Evolutionary conservation across 2,113 vertebrate genomes (phyloP).

Genomic region (Ciconia boyciana): DNA sequence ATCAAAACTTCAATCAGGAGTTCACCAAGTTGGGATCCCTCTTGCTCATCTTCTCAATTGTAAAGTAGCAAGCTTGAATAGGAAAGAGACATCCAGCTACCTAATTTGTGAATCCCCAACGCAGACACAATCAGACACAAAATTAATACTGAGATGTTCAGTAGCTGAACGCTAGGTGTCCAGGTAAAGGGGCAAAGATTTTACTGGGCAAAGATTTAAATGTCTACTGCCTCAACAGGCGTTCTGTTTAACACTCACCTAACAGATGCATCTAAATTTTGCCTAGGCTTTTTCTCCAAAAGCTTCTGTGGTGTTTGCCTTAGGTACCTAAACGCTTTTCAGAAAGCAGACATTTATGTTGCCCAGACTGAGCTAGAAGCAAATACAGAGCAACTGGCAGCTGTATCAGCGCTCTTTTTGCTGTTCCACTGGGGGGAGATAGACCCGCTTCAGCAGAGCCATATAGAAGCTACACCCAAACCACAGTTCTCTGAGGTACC

Average conservation of each 20-base stretch:
- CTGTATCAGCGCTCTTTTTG: background rate
- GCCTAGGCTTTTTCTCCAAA: background rate
- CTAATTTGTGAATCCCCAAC: background rate
- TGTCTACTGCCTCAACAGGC: background rate
- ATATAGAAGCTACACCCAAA: background rate
- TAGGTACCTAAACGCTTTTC: background rate
- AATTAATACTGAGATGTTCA: background rate
- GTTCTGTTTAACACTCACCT: background rate
- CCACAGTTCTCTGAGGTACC: background rate
- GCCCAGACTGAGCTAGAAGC: background rate
- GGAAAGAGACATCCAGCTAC: background rate
- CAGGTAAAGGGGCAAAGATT: background rate
- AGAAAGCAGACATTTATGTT: background rate
- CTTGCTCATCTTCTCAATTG: background rate
- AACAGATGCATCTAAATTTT: background rate
- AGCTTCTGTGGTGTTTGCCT: background rate
- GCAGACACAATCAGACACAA: background rate
- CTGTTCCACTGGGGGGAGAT: background rate
- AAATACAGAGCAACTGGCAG: background rate
- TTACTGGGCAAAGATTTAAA: background rate
- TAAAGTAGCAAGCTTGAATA: background rate
- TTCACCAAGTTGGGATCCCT: background rate
- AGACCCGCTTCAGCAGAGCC: background rate
- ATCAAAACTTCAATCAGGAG: background rate
- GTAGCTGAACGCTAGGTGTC: background rate